phyloP scores from a whole-genome alignment of 1,140 invertebrate genomes.

The Drosophila willistoni region DNA sequence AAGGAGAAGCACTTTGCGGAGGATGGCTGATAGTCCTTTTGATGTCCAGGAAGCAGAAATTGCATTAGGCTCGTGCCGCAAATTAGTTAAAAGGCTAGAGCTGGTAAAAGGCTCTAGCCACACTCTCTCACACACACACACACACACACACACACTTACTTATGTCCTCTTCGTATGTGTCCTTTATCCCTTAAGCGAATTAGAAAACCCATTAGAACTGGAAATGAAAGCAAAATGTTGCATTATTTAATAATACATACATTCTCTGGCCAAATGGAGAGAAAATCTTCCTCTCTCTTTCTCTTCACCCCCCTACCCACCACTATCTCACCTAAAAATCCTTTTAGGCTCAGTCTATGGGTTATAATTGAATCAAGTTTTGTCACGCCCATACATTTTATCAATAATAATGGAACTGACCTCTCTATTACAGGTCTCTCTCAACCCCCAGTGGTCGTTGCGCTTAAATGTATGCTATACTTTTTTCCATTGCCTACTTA shows the following conservation, averaged over 20 bases:
- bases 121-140: neutral
- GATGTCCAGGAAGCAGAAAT: conserved; percentile 48
- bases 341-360: conserved; percentile 60
- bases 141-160: conserved; percentile 10
- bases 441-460: neutral
- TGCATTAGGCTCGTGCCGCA: conserved; percentile 49
- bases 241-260: conserved; percentile 65
- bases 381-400: conserved; percentile 25
- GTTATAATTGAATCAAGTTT: conserved; percentile 64
- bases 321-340: conserved; percentile 37
- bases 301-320: no score
- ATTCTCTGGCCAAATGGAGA: neutral
- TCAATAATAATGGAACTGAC: conserved; percentile 34
- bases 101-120: conserved; percentile 29
- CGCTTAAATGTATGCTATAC: conserved; percentile 52
- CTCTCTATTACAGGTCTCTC: conserved; percentile 45
- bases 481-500: conserved; percentile 50
- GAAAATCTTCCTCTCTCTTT: neutral
- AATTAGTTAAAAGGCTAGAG: conserved; percentile 66
- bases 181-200: conserved; percentile 63
- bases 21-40: conserved; percentile 17
- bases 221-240: conserved; percentile 43
- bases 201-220: conserved; percentile 64
- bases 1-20: no score
- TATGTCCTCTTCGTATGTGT: neutral